Evolutionary conservation across 2,797 vertebrate genomes (phyloP).

Genomic region (Poecilia velifera): DNA sequence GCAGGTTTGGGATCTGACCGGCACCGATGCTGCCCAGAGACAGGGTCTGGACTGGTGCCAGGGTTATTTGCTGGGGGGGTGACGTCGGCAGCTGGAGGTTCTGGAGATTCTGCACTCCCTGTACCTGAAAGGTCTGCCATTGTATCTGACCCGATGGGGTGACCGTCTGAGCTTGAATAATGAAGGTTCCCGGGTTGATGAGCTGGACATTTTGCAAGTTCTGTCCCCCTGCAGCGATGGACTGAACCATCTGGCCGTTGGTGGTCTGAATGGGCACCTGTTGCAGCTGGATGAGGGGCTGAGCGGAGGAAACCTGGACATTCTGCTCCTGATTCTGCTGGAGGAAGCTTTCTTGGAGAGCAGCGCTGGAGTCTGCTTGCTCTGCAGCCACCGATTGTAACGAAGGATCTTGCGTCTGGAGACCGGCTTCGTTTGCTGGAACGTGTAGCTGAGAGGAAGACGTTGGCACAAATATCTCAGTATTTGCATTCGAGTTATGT

Average conservation of each 20-base stretch:
- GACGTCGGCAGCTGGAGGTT: constrained; percentile 97
- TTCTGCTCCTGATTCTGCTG: constrained; percentile 91
- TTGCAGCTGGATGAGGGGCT: constrained; percentile 94
- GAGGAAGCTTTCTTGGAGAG: constrained; percentile 90
- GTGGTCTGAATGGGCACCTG: constrained; percentile 89
- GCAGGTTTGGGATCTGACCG: constrained; percentile 97
- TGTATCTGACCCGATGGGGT: constrained; percentile 98
- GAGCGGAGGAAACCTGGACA: constrained; percentile 91
- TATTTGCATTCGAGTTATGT: constrained; percentile 89
- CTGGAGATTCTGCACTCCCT: constrained; percentile 98
- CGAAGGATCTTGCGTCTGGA: constrained; percentile 87
- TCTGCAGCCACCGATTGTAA: constrained; percentile 80
- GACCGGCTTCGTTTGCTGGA: constrained; percentile 88
- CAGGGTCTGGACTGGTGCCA: constrained; percentile 96
- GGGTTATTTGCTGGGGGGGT: constrained; percentile 95
- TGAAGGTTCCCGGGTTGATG: constrained; percentile 97
- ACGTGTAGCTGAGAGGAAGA: constrained; percentile 91
- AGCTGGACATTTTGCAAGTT: constrained; percentile 95
- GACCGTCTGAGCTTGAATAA: constrained; percentile 99
- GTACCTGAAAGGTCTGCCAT: constrained; percentile 99
- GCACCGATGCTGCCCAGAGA: constrained; percentile 93
- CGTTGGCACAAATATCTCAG: constrained; percentile 96
- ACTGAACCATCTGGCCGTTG: constrained; percentile 92
- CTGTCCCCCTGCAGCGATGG: constrained; percentile 85
- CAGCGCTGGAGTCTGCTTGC: constrained; percentile 84